These are phyloP conservation scores for Diabrotica virgifera DNA, from an alignment of 1,140 invertebrate species.

Conservation along the genomic window DNA sequence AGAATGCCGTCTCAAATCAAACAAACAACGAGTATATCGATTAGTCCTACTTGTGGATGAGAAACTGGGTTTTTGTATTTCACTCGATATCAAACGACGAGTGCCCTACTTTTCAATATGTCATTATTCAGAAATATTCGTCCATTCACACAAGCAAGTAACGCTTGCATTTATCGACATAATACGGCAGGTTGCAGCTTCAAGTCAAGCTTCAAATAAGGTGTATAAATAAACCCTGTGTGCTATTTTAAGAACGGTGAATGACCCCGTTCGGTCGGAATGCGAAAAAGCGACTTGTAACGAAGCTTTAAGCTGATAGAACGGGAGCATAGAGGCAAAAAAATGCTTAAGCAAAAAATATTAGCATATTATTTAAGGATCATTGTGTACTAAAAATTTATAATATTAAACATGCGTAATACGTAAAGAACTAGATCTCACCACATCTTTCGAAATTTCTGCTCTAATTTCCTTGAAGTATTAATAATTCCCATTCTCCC, in stretches of 20 bases:
- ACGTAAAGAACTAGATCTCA: too few species aligned
- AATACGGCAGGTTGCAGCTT: not conserved
- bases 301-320: not conserved
- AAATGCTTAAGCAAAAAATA: too few species aligned
- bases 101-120: not conserved
- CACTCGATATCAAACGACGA: not conserved
- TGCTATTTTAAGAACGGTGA: slow-evolving; percentile 1
- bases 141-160: not conserved
- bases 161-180: not conserved
- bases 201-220: not conserved
- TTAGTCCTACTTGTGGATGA: not conserved
- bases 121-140: not conserved
- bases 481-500: too few species aligned
- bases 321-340: not conserved
- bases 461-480: too few species aligned
- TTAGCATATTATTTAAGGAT: too few species aligned
- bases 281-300: not conserved
- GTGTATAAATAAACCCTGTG: not conserved
- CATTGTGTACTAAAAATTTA: too few species aligned
- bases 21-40: slow-evolving; percentile 1
- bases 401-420: too few species aligned
- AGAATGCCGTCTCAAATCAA: not conserved
- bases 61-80: not conserved
- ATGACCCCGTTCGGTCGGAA: not conserved
- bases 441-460: too few species aligned